Evolutionary conservation across 1,140 invertebrate genomes (phyloP).

Genomic region (Mycetomoellerius zeteki): DNA sequence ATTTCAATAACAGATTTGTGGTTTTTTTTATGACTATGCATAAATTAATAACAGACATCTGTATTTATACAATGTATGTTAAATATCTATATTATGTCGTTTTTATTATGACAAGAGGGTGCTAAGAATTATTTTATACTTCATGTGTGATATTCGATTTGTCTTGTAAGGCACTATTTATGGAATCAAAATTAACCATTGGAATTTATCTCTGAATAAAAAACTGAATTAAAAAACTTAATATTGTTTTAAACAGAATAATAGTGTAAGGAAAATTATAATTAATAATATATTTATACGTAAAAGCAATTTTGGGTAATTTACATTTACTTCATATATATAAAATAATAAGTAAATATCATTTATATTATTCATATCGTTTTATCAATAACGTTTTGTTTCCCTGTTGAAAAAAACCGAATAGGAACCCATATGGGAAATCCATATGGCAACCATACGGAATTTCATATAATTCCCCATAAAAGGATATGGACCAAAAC

Average conservation of each 20-base stretch:
- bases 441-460: too few relatives aligned
- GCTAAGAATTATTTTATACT: neutral
- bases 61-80: neutral
- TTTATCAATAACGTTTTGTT: neutral
- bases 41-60: neutral
- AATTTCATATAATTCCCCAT: too few relatives aligned
- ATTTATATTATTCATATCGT: conserved; percentile 14
- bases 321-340: neutral
- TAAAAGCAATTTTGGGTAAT: neutral
- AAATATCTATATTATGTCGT: neutral
- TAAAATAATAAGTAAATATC: conserved; percentile 4
- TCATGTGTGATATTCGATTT: neutral
- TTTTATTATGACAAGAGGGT: neutral
- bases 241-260: neutral
- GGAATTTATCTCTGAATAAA: neutral
- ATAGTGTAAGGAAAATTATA: conserved; percentile 11
- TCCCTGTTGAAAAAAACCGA: too few relatives aligned
- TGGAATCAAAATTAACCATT: neutral
- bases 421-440: too few relatives aligned
- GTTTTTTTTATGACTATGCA: neutral
- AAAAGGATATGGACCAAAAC: too few relatives aligned
- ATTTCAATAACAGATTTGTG: neutral
- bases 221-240: neutral
- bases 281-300: neutral
- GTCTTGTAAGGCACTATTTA: neutral